A percentile compares a stretch with the other conserved stretches of the same genome.
phyloP scores from a whole-genome alignment of 2,888 invertebrate genomes.

The Synergus gifuensis region DNA sequence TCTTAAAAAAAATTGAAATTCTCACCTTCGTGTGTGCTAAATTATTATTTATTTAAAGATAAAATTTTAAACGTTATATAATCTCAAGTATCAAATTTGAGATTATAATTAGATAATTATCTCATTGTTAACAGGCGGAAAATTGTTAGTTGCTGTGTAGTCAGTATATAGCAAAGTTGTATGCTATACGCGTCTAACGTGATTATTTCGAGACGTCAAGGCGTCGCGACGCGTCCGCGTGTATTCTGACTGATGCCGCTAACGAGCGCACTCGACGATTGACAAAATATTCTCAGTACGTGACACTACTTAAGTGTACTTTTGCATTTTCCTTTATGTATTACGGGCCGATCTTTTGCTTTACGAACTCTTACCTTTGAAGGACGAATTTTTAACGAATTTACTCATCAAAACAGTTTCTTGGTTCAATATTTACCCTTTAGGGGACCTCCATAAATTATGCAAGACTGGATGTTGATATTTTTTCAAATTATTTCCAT shows the following conservation, averaged over 20 bases:
- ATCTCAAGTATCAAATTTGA: background rate
- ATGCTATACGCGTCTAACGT: slow-evolving; percentile 42
- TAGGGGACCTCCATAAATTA: too few relatives aligned
- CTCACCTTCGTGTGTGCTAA: background rate
- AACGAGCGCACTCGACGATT: slow-evolving; percentile 74
- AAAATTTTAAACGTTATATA: too few relatives aligned
- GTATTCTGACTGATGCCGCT: slow-evolving; percentile 68
- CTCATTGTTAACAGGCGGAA: background rate
- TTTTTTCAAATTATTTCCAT: too few relatives aligned
- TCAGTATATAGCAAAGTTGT: background rate
- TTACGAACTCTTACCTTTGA: background rate
- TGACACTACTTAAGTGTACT: slow-evolving; percentile 23
- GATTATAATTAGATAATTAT: background rate
- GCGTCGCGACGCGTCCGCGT: slow-evolving; percentile 60
- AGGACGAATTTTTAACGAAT: background rate
- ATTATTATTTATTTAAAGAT: too few relatives aligned
- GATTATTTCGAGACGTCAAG: slow-evolving; percentile 70
- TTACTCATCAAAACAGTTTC: background rate
- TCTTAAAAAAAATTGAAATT: background rate
- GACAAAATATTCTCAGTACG: slow-evolving; percentile 70
- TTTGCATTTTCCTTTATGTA: background rate
- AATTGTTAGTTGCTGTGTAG: background rate
- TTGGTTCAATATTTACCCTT: too few relatives aligned
- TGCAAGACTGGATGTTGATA: too few relatives aligned
- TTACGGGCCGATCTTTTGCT: background rate